Evolutionary conservation across 2,113 vertebrate genomes (phyloP).

Genomic region (Entomyzon cyanotis): DNA sequence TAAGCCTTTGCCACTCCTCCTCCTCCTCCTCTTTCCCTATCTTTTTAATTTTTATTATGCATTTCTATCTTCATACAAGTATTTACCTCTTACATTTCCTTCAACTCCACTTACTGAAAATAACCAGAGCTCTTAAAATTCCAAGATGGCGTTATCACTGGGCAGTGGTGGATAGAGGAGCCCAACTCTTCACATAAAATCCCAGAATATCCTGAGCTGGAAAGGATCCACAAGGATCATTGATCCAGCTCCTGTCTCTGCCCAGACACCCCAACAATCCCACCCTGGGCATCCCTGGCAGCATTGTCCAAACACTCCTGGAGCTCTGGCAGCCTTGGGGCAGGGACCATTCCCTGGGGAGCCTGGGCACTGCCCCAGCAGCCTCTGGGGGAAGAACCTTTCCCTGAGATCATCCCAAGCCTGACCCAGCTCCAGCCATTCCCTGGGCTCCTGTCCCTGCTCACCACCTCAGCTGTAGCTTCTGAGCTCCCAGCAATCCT

Average conservation of each 20-base stretch:
- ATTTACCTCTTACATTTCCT: background rate
- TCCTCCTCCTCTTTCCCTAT: background rate
- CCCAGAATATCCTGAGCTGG: background rate
- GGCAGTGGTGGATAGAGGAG: background rate
- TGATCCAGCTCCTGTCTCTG: rapidly evolving
- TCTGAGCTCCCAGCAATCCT: background rate
- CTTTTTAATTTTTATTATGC: background rate
- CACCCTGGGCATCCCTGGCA: background rate
- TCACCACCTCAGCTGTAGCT: background rate
- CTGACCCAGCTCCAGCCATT: background rate
- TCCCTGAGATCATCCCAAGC: background rate
- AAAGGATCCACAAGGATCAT: rapidly evolving
- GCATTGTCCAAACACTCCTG: background rate
- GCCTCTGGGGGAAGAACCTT: background rate
- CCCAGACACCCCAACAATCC: background rate
- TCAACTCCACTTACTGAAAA: background rate
- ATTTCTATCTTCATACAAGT: background rate
- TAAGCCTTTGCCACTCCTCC: background rate
- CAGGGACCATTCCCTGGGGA: background rate
- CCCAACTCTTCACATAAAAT: background rate
- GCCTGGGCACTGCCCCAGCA: background rate
- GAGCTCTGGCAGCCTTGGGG: background rate
- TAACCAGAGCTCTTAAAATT: background rate
- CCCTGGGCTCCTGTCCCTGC: background rate
- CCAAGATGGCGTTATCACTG: background rate